Percentiles rank a stretch among this genome's conserved stretches.
phyloP scores from a whole-genome alignment of 2,888 invertebrate species.

The Villa cingulata region DNA sequence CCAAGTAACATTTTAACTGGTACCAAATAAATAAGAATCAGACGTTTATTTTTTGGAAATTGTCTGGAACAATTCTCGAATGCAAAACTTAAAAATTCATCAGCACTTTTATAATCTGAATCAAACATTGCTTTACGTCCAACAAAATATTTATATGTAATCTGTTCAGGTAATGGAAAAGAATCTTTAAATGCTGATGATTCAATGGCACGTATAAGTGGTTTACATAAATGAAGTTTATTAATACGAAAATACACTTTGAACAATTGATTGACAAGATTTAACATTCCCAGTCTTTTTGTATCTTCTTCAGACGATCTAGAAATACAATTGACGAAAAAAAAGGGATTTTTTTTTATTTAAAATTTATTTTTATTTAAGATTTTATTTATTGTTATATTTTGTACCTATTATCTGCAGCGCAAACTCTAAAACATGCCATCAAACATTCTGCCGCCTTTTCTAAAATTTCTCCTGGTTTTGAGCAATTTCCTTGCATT shows the following conservation, averaged over 20 bases:
- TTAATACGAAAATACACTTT: constrained; percentile 88
- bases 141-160: constrained; percentile 94
- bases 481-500: constrained; percentile 37
- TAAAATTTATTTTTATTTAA: too few species aligned
- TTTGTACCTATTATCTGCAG: constrained; percentile 69
- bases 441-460: constrained; percentile 88
- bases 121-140: constrained; percentile 98
- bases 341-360: neutral
- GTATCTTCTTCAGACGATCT: constrained; percentile 74
- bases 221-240: constrained; percentile 79
- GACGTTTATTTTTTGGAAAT: constrained; percentile 71
- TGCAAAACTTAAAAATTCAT: constrained; percentile 83
- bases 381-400: too few species aligned
- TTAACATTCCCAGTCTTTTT: constrained; percentile 91
- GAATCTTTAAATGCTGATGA: constrained; percentile 78
- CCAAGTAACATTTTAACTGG: constrained; percentile 97
- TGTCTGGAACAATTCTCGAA: constrained; percentile 78
- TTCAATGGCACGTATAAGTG: constrained; percentile 91
- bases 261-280: constrained; percentile 90
- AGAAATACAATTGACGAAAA: constrained; percentile 6
- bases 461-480: constrained; percentile 49
- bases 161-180: constrained; percentile 83
- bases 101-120: constrained; percentile 86
- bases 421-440: constrained; percentile 88
- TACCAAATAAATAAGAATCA: constrained; percentile 87